Percentiles rank a stretch among this genome's conserved stretches.
Conservation (phyloP, 2,888 invertebrate species). For the Julus scanicus region DNA sequence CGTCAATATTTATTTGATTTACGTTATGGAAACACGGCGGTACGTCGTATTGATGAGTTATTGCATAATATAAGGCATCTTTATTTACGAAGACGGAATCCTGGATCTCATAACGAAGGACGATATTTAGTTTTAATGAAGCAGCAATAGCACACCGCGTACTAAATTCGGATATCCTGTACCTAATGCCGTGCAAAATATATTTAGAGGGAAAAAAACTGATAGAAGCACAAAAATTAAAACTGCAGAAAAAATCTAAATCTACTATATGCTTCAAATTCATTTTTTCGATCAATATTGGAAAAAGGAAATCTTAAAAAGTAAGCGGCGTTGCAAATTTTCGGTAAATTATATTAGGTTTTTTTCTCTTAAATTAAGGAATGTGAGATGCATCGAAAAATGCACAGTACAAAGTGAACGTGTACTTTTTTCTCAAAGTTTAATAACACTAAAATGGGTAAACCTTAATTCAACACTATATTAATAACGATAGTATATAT, state of each 20-base stretch:
- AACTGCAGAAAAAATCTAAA: too few relatives aligned
- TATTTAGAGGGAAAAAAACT: background rate
- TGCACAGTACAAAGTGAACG: too few relatives aligned
- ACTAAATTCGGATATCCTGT: constrained; percentile 40
- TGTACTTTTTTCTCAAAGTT: too few relatives aligned
- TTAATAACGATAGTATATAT: too few relatives aligned
- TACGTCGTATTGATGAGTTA: background rate
- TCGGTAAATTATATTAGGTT: too few relatives aligned
- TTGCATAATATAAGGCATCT: background rate
- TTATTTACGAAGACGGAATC: background rate
- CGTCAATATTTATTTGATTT: constrained; percentile 45
- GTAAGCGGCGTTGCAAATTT: too few relatives aligned
- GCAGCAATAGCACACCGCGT: background rate
- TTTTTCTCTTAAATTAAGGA: too few relatives aligned
- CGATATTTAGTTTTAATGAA: background rate
- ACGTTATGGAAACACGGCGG: background rate
- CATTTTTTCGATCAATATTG: background rate
- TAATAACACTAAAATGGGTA: too few relatives aligned
- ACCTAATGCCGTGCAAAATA: background rate
- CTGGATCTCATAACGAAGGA: background rate
- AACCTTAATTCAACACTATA: too few relatives aligned
- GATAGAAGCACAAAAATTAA: too few relatives aligned
- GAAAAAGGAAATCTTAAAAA: background rate
- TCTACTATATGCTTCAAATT: background rate
- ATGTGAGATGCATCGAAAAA: too few relatives aligned